Evolutionary conservation across 2,888 invertebrate genomes (phyloP), one percentile per base, ranked within the genome.

Genomic region (Vannuccia rotundouncinata): DNA sequence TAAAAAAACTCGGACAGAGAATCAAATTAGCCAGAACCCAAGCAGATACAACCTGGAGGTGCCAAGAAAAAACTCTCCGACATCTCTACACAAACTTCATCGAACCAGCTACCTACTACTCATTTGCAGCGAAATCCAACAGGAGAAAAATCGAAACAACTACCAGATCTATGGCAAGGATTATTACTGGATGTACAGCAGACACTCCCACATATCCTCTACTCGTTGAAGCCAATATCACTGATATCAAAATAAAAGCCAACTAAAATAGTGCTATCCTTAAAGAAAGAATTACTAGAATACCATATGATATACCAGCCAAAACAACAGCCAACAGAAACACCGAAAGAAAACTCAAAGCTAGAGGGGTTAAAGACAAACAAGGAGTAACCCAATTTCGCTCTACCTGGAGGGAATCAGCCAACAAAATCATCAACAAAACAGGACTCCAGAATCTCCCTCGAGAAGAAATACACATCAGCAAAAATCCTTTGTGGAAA

Each of bases 221-320:
- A n/a, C 66, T 66, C 10, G 25, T 66, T 2, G 66, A 66, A 66
- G 66, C 66, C 2, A 66, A 66, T 5, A 66, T 66, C 25, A 66
- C 66, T 22, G 66, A 66, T 22, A 66, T 66, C 22, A 66, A 66
- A 66, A 13, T 27, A 17, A 66, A 66, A 66, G 66, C 66, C 25
- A 66, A 5, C 17, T 17, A n/a, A 2, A 66, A 66, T 27, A 66
- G 66, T 22, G 66, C 66, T 22, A 66, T 66, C 10, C n/a, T n/a
- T n/a, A n/a, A n/a, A n/a, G n/a, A 66, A 66, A 66, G 66, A 66
- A 66, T 66, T n/a, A 66, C 13, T 22, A 5, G 66, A 66, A 66
- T 66, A 45, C 45, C 45, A 5, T 45, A 45, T 17, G 45, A 45
- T 10, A 17, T 45, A 5, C 45, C 45, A 45, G 45, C 45, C 17